Conservation (phyloP, 2,888 invertebrate species). For the Leucophora obtusa region DNA sequence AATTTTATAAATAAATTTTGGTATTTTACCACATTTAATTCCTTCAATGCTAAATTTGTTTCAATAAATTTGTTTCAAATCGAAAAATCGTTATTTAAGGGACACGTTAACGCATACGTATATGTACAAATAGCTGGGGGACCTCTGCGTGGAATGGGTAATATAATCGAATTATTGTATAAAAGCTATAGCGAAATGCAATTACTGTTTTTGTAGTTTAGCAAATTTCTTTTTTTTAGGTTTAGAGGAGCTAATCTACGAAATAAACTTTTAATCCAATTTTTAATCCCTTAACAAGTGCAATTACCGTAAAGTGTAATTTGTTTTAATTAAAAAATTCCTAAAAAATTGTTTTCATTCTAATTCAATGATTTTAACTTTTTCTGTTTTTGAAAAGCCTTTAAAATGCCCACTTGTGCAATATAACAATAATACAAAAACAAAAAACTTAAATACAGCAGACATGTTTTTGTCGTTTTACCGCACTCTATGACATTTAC, state of each 20-base stretch:
- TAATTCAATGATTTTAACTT: conserved; percentile 17
- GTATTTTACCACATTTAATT: too few relatives aligned
- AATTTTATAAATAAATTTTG: too few relatives aligned
- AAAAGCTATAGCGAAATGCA: conserved; percentile 34
- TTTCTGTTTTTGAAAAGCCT: conserved; percentile 23
- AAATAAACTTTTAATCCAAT: conserved; percentile 45
- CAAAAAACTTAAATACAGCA: not conserved
- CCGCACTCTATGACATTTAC: conserved; percentile 19
- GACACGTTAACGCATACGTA: too few relatives aligned
- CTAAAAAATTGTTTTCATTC: conserved; percentile 14
- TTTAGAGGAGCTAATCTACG: conserved; percentile 51
- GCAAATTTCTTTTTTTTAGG: not conserved
- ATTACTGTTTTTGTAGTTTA: conserved; percentile 18
- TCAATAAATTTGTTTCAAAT: too few relatives aligned
- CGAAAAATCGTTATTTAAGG: too few relatives aligned
- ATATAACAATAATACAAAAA: not conserved
- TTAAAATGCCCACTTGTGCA: not conserved
- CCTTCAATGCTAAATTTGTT: too few relatives aligned
- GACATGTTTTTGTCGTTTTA: conserved; percentile 22
- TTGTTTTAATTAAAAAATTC: conserved; percentile 46
- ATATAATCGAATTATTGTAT: conserved; percentile 47
- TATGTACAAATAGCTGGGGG: conserved; percentile 7
- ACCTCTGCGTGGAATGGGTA: not conserved
- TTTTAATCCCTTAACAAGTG: conserved; percentile 48
- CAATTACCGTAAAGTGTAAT: conserved; percentile 39